Base-by-base conservation (phyloP, 2,888 invertebrate species). In the Laothoe populi region DNA sequence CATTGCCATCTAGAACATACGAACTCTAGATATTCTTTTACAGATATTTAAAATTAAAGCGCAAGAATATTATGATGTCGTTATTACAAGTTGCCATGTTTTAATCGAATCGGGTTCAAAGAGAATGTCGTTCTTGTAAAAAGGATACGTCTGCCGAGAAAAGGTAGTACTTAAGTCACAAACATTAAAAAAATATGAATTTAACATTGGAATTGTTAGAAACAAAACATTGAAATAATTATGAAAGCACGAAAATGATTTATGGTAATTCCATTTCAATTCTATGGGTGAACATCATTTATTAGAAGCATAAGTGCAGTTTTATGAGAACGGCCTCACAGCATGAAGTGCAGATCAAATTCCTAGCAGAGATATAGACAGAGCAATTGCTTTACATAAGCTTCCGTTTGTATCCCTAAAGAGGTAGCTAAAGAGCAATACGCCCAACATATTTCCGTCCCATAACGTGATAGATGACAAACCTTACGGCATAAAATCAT, bases 181-280 rank as follows among this genome's bases (percentile, higher is more conserved):
- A 24, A 48, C n/a, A 26, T 48, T n/a, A 24, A n/a, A n/a, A n/a
- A n/a, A n/a, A 49, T 8, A 48, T 48, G 24, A 49, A 26, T 31
- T n/a, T 13, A 40, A 13, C n/a, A n/a, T 40, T 40, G 40, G 4
- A 40, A 40, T 40, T 40, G 40, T 40, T 40, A 7, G 16, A 44
- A 16, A n/a, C 2, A 44, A 35, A 44, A 44, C 7, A 44, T 4
- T 44, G 42, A 16, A 44, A 11, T 10, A 19, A 7, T 44, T 44
- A 16, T 35, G 8, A 44, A 40, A 40, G 11, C 11, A 19, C 16
- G 42, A 44, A 16, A 19, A 4, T 11, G 42, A 44, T 16, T 44
- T 44, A 44, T 44, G 16, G 19, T 44, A 16, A 44, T 16, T 44
- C 42, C 42, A 7, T 44, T 16, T 44, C 42, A 19, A 11, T 19